These are phyloP conservation scores for Caenorhabditis panamensis DNA, from an alignment of 2,888 invertebrate genomes.

Conservation along the genomic window DNA sequence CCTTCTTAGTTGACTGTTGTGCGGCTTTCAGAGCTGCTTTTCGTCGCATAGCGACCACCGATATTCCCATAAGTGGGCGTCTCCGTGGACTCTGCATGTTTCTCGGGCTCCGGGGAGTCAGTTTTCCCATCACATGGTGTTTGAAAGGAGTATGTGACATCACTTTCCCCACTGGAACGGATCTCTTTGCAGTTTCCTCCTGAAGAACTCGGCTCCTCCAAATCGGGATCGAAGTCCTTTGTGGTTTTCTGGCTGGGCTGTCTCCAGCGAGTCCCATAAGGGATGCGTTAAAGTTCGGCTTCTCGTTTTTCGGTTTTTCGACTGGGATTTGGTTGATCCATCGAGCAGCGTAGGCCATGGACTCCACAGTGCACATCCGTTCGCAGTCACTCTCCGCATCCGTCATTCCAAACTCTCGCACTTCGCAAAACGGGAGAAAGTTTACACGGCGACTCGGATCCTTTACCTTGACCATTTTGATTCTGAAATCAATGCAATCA, in stretches of 20 bases:
- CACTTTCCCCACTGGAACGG: neutral
- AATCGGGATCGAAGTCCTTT: no score
- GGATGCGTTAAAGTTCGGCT: no score
- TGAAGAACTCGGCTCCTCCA: no score
- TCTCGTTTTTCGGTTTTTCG: neutral
- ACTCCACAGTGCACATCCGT: neutral
- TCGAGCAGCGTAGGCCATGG: neutral
- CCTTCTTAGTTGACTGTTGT: neutral
- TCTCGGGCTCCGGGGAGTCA: neutral
- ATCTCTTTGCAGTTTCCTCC: neutral
- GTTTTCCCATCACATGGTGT: neutral
- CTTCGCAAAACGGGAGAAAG: neutral
- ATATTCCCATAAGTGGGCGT: neutral
- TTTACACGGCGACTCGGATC: neutral
- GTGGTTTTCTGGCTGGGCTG: no score
- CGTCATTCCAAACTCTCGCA: neutral
- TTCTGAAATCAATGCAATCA: neutral
- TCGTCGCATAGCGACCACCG: neutral
- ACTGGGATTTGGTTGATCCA: neutral
- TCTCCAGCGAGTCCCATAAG: no score
- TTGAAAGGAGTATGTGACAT: neutral
- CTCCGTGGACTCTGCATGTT: neutral
- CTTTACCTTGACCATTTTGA: conserved; percentile 5
- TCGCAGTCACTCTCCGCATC: neutral
- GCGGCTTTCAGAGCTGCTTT: neutral